A percentile compares a stretch with the other conserved stretches of the same genome.
Evolutionary conservation across 2,113 vertebrate genomes (phyloP).

Genomic region (Columbina picui): DNA sequence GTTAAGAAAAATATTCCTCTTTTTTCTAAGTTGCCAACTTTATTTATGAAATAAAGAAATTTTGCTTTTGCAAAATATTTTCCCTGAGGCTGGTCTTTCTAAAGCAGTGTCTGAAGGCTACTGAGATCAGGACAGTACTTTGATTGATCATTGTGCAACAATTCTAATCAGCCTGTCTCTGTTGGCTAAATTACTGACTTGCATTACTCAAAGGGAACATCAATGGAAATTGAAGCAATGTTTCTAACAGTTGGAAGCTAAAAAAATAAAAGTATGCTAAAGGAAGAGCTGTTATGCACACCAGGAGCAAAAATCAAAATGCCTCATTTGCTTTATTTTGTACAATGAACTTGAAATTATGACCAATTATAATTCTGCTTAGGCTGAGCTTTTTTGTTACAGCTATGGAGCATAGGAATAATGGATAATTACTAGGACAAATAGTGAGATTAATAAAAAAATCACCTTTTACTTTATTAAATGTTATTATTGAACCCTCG

Average conservation of each 20-base stretch:
- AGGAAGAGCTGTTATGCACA: background rate
- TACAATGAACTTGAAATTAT: background rate
- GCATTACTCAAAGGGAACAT: constrained; percentile 5
- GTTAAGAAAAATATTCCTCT: background rate
- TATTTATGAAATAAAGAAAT: too few relatives aligned
- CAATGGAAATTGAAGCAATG: constrained; percentile 19
- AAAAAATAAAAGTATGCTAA: background rate
- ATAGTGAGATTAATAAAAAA: background rate
- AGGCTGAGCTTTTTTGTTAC: background rate
- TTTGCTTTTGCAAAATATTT: background rate
- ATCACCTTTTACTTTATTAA: background rate
- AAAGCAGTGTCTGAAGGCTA: background rate
- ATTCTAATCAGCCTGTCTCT: constrained; percentile 20
- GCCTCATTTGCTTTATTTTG: background rate
- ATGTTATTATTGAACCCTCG: fast-evolving
- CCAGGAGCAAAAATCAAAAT: background rate
- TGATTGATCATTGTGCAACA: constrained; percentile 13
- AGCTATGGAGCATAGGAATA: background rate
- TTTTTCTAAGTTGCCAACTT: background rate
- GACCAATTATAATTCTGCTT: background rate
- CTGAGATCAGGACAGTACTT: background rate
- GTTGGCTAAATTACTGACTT: constrained; percentile 31
- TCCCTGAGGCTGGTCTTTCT: background rate
- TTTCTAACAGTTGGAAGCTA: constrained; percentile 8
- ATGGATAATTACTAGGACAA: background rate